Conservation (phyloP, 23 tunicate genomes). For the Phallusia fumigata region DNA sequence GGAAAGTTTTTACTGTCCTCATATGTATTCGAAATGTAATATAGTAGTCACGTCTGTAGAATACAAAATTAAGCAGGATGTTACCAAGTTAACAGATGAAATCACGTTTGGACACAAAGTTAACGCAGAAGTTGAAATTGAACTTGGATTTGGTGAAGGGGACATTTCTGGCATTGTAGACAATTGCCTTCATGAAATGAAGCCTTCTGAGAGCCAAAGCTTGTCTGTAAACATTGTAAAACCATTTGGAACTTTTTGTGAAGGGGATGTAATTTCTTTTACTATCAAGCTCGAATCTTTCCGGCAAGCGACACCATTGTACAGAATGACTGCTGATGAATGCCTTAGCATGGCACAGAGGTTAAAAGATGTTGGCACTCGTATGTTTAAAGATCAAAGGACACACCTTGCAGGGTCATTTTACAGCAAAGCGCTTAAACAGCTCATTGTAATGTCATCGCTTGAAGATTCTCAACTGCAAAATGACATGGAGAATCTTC, state of each 20-base stretch:
- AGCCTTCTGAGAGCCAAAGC: background rate
- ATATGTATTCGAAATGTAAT: background rate
- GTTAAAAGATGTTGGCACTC: slow-evolving; percentile 28
- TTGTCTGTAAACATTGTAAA: background rate
- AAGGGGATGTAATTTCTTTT: slow-evolving; percentile 9
- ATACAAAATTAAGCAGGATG: background rate
- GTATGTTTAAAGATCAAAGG: slow-evolving; percentile 17
- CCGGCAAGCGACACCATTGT: slow-evolving; percentile 2
- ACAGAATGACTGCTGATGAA: background rate
- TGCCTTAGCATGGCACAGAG: slow-evolving; percentile 23
- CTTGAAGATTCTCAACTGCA: background rate
- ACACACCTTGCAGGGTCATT: slow-evolving; percentile 26
- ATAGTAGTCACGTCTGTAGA: background rate
- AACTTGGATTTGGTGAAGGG: slow-evolving; percentile 27
- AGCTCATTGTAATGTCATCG: slow-evolving; percentile 11
- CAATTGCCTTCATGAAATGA: slow-evolving; percentile 18
- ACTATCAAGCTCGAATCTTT: background rate
- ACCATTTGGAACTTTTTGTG: background rate
- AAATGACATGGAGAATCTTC: background rate
- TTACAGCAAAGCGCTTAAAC: slow-evolving; percentile 39
- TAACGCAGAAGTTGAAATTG: slow-evolving; percentile 19
- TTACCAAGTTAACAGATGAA: background rate
- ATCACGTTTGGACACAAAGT: slow-evolving; percentile 19
- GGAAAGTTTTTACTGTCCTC: background rate
- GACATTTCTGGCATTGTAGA: slow-evolving; percentile 25